Evolutionary conservation across 2,113 vertebrate species (phyloP).

Genomic region (Perognathus longimembris): DNA sequence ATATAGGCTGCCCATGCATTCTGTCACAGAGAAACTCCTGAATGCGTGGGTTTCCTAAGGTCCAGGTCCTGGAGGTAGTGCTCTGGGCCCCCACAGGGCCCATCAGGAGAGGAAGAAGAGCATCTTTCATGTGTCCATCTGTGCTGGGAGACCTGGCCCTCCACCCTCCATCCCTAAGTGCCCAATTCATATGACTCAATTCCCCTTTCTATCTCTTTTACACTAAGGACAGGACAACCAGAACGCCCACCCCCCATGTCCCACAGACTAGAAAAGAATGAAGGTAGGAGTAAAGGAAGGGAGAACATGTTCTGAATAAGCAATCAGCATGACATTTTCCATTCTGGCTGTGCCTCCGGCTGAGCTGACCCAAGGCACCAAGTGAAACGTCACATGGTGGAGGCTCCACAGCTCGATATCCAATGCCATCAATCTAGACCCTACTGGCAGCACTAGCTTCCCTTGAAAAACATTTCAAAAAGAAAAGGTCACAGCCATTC

Average conservation of each 20-base stretch:
- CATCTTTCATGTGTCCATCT: neutral
- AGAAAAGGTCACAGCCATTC: conserved; percentile 70
- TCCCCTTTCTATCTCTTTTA: neutral
- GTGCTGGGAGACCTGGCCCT: neutral
- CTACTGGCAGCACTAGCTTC: neutral
- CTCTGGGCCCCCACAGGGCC: neutral
- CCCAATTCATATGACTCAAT: neutral
- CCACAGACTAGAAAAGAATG: neutral
- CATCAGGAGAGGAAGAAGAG: neutral
- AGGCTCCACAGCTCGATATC: neutral
- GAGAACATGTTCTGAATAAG: neutral
- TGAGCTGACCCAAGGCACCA: neutral
- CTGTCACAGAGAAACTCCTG: neutral
- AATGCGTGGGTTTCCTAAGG: neutral
- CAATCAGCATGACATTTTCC: neutral
- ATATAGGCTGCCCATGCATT: neutral
- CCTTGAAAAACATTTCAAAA: conserved; percentile 54
- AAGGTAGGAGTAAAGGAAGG: neutral
- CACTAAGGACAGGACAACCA: neutral
- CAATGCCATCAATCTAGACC: neutral
- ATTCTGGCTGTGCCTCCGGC: neutral
- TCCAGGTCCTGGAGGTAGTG: rapidly evolving
- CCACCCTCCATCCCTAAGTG: too few species aligned
- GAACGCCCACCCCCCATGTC: neutral
- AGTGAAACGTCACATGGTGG: neutral